Percentiles rank a stretch among this genome's conserved stretches.
phyloP scores from a whole-genome alignment of 2,113 vertebrate genomes.

The Oryctolagus cuniculus region DNA sequence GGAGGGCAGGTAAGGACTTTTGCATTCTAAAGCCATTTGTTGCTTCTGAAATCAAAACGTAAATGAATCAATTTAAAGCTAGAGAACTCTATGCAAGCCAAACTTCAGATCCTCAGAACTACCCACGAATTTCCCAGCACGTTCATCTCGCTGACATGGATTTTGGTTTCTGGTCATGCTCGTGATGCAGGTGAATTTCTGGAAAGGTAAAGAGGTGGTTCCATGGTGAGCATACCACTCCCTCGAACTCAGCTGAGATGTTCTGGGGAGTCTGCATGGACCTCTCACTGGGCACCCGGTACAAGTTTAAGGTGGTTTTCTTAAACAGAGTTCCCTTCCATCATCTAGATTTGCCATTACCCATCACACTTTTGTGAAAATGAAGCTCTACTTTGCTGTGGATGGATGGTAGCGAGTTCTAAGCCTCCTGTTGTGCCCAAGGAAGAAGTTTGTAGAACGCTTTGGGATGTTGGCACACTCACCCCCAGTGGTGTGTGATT shows the following conservation, averaged over 20 bases:
- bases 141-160: neutral
- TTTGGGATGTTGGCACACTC: neutral
- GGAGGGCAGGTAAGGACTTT: neutral
- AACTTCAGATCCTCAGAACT: neutral
- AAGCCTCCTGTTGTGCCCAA: neutral
- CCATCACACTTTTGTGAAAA: rapidly evolving
- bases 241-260: rapidly evolving
- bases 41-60: neutral
- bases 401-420: rapidly evolving
- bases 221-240: rapidly evolving
- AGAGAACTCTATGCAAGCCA: neutral
- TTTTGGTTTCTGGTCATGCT: neutral
- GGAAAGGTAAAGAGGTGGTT: rapidly evolving
- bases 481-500: rapidly evolving
- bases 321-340: neutral
- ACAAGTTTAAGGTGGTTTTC: neutral
- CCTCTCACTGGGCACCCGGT: neutral
- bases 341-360: neutral
- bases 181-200: neutral
- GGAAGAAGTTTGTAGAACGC: too few relatives aligned
- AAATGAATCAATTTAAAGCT: neutral
- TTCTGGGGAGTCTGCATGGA: rapidly evolving
- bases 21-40: neutral
- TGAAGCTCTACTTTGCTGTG: rapidly evolving
- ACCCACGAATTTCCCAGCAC: too few relatives aligned